phyloP scores from a whole-genome alignment of 1,140 invertebrate species.

The Aphis gossypii region DNA sequence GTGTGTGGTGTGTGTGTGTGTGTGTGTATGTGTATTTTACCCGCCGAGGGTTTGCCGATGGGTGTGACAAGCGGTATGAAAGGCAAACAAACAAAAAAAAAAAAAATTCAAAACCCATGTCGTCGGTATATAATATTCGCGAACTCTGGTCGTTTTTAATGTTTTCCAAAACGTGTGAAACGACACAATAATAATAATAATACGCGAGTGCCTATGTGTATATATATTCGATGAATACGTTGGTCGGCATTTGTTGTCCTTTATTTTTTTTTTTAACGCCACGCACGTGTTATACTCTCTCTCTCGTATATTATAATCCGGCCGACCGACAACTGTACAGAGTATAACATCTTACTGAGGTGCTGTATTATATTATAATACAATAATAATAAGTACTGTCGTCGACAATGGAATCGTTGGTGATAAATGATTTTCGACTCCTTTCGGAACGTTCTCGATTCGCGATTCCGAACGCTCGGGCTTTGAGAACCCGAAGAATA shows the following conservation, averaged over 20 bases:
- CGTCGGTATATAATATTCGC: neutral
- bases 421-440: neutral
- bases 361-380: neutral
- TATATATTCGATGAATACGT: neutral
- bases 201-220: neutral
- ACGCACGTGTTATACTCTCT: neutral
- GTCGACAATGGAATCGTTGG: neutral
- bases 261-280: conserved; percentile 17
- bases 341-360: neutral
- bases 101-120: neutral
- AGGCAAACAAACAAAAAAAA: neutral
- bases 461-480: neutral
- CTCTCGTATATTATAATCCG: neutral
- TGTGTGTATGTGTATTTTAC: neutral
- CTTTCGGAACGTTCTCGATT: neutral
- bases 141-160: neutral
- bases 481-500: neutral
- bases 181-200: neutral
- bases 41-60: neutral
- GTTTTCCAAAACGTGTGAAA: conserved; percentile 10
- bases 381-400: neutral
- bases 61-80: conserved; percentile 15
- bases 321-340: neutral
- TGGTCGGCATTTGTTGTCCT: neutral
- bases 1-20: neutral